phyloP scores from a whole-genome alignment of 2,888 invertebrate genomes.

The Philaethria dido region DNA sequence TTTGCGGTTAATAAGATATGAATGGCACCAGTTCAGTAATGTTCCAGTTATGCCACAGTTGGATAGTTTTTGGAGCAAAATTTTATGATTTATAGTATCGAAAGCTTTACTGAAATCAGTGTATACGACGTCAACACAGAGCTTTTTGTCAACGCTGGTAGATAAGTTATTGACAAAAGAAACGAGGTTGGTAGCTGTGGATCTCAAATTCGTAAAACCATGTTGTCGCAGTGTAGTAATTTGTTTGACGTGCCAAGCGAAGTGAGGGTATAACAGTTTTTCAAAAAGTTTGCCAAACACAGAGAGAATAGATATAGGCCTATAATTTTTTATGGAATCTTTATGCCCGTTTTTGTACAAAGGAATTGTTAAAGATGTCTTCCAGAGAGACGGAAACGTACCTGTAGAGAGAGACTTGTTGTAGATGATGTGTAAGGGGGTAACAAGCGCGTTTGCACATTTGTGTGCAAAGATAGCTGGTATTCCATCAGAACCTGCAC shows the following conservation, averaged over 20 bases:
- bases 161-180: neutral
- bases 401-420: neutral
- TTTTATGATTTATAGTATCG: conserved; percentile 37
- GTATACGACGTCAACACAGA: conserved; percentile 36
- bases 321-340: neutral
- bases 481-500: conserved; percentile 13
- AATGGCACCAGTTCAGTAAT: conserved; percentile 33
- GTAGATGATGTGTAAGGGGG: neutral
- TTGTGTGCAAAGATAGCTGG: neutral
- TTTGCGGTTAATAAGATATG: conserved; percentile 26
- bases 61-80: conserved; percentile 32
- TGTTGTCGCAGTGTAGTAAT: neutral
- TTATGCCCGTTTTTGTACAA: neutral
- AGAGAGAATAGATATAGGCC: neutral
- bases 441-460: too few relatives aligned
- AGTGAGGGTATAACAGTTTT: neutral
- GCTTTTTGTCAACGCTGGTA: too few relatives aligned
- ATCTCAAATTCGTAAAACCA: neutral
- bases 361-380: neutral
- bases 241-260: neutral
- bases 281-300: neutral
- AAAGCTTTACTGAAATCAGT: conserved; percentile 42
- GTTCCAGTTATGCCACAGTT: conserved; percentile 33
- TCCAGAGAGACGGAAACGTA: neutral
- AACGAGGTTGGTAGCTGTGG: neutral